Evolutionary conservation across 1,140 invertebrate species (phyloP).

Genomic region (Pantala flavescens): DNA sequence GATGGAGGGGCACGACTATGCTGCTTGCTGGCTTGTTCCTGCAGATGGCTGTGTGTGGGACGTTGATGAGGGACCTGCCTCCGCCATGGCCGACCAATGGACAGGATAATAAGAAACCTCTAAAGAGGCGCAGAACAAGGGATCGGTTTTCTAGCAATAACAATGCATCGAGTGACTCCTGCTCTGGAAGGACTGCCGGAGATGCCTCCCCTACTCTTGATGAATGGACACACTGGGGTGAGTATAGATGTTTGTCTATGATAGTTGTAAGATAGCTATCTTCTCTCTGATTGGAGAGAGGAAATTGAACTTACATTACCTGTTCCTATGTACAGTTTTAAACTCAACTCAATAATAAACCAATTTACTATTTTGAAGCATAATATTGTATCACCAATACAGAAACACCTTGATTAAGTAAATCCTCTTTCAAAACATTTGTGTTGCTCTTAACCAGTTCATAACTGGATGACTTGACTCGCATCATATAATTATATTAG

Average conservation of each 20-base stretch:
- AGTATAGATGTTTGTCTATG: neutral
- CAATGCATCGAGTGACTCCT: neutral
- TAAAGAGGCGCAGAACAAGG: neutral
- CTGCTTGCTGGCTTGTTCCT: slow-evolving; percentile 75
- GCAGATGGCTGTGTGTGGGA: slow-evolving; percentile 77
- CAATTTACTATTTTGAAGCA: no score
- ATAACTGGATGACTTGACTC: no score
- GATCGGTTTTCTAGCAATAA: neutral
- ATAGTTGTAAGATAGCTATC: neutral
- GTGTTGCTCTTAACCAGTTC: no score
- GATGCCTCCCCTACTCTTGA: neutral
- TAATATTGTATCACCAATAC: no score
- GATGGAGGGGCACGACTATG: slow-evolving; percentile 70
- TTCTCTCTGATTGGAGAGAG: no score
- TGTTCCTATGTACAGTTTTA: no score
- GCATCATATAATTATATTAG: no score
- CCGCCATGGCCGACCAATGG: neutral
- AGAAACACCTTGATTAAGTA: no score
- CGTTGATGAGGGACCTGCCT: slow-evolving; percentile 64
- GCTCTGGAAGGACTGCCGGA: neutral
- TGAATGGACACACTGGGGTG: neutral
- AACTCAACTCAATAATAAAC: no score
- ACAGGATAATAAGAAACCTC: neutral
- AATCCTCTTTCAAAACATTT: no score
- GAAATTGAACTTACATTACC: no score